A percentile compares a stretch with the other conserved stretches of the same genome.
phyloP scores from a whole-genome alignment of 1,140 invertebrate species.

The Drosophila seguyi region DNA sequence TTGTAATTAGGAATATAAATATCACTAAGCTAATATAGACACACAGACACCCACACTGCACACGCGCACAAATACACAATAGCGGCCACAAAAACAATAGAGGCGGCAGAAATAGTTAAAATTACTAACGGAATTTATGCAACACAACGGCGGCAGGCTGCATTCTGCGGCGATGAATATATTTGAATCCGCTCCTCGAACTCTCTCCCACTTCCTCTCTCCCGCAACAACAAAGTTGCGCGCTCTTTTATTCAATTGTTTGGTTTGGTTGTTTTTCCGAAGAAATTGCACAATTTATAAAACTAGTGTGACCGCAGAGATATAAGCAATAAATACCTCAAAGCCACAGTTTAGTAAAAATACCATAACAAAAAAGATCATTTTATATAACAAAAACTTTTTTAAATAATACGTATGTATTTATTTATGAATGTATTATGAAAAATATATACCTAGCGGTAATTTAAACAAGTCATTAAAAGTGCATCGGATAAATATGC shows the following conservation, averaged over 20 bases:
- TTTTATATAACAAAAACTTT: no score
- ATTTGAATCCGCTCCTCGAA: conserved; percentile 12
- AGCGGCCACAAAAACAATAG: conserved; percentile 20
- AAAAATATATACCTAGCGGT: no score
- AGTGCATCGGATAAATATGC: no score
- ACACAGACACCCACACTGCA: conserved; percentile 37
- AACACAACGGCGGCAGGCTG: conserved; percentile 32
- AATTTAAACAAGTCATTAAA: no score
- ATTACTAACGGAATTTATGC: conserved; percentile 58
- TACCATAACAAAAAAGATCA: background rate
- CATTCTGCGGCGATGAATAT: conserved; percentile 38
- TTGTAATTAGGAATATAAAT: conserved; percentile 66
- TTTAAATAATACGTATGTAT: no score
- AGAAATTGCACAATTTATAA: conserved; percentile 65
- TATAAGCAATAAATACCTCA: no score
- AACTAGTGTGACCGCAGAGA: background rate
- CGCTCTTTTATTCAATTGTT: conserved; percentile 36
- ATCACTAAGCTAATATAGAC: conserved; percentile 61
- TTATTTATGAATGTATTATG: no score
- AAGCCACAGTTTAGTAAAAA: background rate
- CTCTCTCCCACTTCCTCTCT: conserved; percentile 5
- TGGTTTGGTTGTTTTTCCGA: conserved; percentile 19
- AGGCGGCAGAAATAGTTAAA: conserved; percentile 49
- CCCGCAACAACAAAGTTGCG: conserved; percentile 43
- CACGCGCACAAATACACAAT: conserved; percentile 42